A percentile compares a stretch with the other conserved stretches of the same genome.
phyloP scores from a whole-genome alignment of 2,888 invertebrate species.

The Parasteatoda lunata region DNA sequence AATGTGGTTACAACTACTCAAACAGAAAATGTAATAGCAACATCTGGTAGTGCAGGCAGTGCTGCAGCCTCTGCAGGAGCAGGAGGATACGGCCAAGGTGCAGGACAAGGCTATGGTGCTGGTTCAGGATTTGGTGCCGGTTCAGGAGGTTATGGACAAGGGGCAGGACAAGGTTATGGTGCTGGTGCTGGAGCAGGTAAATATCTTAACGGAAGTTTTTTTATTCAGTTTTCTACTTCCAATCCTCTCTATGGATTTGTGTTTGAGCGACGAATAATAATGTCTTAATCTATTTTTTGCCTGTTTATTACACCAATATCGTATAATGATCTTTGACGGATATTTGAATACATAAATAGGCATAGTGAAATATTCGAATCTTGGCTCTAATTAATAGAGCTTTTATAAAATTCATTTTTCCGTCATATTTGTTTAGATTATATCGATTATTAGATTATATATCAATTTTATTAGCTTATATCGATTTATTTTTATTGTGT shows the following conservation, averaged over 20 bases:
- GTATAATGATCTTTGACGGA: background rate
- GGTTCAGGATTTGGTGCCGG: conserved; percentile 1
- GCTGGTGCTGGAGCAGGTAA: conserved; percentile 11
- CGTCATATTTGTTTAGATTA: too few relatives aligned
- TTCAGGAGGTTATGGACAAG: background rate
- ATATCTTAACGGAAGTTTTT: background rate
- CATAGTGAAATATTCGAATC: too few relatives aligned
- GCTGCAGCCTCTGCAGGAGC: background rate
- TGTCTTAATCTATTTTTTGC: background rate
- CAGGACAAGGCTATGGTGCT: conserved; percentile 8
- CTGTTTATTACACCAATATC: background rate
- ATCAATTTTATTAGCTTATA: too few relatives aligned
- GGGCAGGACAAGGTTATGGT: background rate
- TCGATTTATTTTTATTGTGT: too few relatives aligned
- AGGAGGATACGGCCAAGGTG: background rate
- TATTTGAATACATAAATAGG: too few relatives aligned
- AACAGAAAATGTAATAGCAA: background rate
- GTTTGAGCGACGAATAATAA: background rate
- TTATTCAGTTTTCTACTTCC: background rate
- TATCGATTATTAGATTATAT: too few relatives aligned
- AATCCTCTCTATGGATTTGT: background rate
- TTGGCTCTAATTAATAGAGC: too few relatives aligned
- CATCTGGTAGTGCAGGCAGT: background rate
- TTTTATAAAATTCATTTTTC: too few relatives aligned
- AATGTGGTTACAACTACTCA: background rate